phyloP scores from a whole-genome alignment of 2,888 invertebrate species.

The Hololepta plana region DNA sequence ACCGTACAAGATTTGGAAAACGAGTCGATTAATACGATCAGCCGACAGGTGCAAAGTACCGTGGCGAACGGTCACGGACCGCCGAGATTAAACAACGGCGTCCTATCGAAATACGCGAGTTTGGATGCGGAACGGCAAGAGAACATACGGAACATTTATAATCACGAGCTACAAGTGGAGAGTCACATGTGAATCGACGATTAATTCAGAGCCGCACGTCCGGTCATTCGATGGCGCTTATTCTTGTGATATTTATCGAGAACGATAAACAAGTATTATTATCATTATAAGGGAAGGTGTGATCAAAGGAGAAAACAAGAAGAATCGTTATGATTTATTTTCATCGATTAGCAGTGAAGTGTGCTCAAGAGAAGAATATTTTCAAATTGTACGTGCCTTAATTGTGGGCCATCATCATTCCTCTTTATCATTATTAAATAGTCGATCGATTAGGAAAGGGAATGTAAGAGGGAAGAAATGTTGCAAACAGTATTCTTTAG shows the following conservation, averaged over 20 bases:
- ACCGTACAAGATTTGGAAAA: conserved; percentile 19
- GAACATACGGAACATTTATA: conserved; percentile 18
- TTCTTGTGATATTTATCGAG: too few species aligned
- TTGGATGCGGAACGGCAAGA: conserved; percentile 14
- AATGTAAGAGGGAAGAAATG: too few species aligned
- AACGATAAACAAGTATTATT: too few species aligned
- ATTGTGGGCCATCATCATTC: too few species aligned
- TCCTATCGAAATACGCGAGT: conserved; percentile 13
- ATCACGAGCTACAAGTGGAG: conserved; percentile 21
- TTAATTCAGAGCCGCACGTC: too few species aligned
- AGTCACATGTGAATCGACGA: conserved; percentile 18
- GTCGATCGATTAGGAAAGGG: too few species aligned
- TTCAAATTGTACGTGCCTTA: too few species aligned
- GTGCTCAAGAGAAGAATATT: too few species aligned
- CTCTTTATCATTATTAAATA: too few species aligned
- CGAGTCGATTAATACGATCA: conserved; percentile 22
- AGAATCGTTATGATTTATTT: background rate
- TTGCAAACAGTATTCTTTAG: too few species aligned
- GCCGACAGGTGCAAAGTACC: conserved; percentile 16
- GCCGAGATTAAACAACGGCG: conserved; percentile 12
- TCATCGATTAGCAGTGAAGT: too few species aligned
- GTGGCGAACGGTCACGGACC: conserved; percentile 19
- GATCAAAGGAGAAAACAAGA: conserved; percentile 6
- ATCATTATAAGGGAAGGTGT: conserved; percentile 5
- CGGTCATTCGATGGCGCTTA: too few species aligned